Evolutionary conservation across 2,888 invertebrate species (phyloP), one percentile per base, ranked within the genome.

Genomic region (Dastarcus helophoroides): DNA sequence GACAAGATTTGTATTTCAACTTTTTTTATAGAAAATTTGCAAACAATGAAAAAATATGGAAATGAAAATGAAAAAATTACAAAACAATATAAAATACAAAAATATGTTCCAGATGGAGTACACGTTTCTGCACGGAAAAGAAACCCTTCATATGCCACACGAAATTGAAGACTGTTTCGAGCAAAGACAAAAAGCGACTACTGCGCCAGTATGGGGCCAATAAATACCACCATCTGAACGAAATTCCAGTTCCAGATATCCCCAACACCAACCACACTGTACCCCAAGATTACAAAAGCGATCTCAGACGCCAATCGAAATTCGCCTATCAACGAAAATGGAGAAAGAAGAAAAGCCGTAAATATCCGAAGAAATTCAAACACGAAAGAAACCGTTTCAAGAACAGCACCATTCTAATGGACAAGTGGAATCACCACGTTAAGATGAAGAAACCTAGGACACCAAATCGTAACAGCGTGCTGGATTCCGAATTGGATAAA

Each of bases 121-220:
- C 76, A 1, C 65, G 68, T 24, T 70, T 65, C 49, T 83, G 83
- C 60, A 54, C 73, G 35, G 68, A 74, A 37, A 58, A 62, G 8
- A 75, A 72, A 38, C 70, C 75, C 50, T 82, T 67, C 62, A 73
- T 83, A 50, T 83, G 83, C 58, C 79, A 82, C 54, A 71, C 71
- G 9, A 71, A 68, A 48, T 59, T 74, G 3, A 64, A 58, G 31
- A 69, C 67, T 38, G 62, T 69, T 2, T 55, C 63, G 15, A 66
- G 64, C 37, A 51, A 63, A 10, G 68, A 63, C 33, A 57, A 66
- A 35, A 67, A 66, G 37, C 65, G 65, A 10, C 45, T 67, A 2
- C 54, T 58, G 27, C 50, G 58, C 10, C 66, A 68, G 26, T 70
- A 67, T 60, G 64, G 65, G 39, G 57, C 61, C 4, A 65, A 65